Evolutionary conservation across 2,888 invertebrate genomes (phyloP), one percentile per base, ranked within the genome.

Genomic region (Xylophagus ater): DNA sequence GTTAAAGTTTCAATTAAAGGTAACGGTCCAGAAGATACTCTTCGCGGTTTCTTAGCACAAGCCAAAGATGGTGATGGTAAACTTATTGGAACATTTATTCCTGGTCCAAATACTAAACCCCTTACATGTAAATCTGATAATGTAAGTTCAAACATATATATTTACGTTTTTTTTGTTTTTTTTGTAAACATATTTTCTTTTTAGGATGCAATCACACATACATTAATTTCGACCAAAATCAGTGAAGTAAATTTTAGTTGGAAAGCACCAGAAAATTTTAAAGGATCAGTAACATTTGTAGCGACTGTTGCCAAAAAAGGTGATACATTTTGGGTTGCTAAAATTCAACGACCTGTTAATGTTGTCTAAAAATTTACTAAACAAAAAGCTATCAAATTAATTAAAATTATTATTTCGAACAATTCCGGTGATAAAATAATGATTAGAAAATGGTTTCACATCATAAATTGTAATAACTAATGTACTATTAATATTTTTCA

Each of bases 181-280:
- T 24, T 23, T 19, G 21, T 7, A 21, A 21, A 21, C 5, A 21
- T 7, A 21, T 47, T 39, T 21, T 41, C 43, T 44, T 63, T 60
- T 21, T 58, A 81, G 80, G 77, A 76, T 52, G 71, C 78, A 0
- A 68, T 79, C 17, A 81, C 81, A 3, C 83, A 83, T 60, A 73
- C 72, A 54, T 77, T 76, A 51, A 70, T 77, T 47, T 10, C 9
- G 12, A 10, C 69, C 68, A 12, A 66, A 70, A 45, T n/a, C n/a
- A 68, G 70, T 21, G 63, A 68, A 8, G 68, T 72, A 50, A 74
- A 72, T 49, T 68, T 74, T 49, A 71, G 69, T 12, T 83, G 82
- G 82, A 71, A 70, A 39, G 72, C 82, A 8, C 81, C 82, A 24
- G 64, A 67, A 30, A 66, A 64, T 42, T 66, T 74, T 50, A 73